Evolutionary conservation across 2,888 invertebrate genomes (phyloP), one percentile per base, ranked within the genome.

Genomic region (Apamea monoglypha): DNA sequence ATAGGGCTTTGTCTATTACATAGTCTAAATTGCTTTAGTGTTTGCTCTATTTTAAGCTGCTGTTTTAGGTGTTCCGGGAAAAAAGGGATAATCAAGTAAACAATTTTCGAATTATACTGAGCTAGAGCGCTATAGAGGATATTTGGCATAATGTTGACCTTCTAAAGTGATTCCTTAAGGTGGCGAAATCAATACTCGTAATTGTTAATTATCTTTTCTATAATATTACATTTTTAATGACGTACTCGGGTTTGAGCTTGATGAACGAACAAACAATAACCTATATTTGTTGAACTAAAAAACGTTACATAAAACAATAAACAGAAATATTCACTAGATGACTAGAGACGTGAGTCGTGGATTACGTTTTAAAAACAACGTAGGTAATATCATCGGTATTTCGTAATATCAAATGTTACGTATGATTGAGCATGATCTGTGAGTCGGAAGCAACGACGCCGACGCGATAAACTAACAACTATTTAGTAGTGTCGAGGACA

Each of bases 341-440:
- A 59, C 2, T 16, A 50, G 21, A n/a, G n/a, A n/a, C n/a, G n/a
- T n/a, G n/a, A n/a, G n/a, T n/a, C n/a, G n/a, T n/a, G n/a, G n/a
- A n/a, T n/a, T n/a, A n/a, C n/a, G n/a, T n/a, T n/a, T n/a, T n/a
- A n/a, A n/a, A n/a, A n/a, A n/a, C n/a, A n/a, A n/a, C n/a, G n/a
- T n/a, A n/a, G 7, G 2, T 16, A 32, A 61, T 67, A 50, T 67
- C 10, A n/a, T n/a, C n/a, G n/a, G n/a, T n/a, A n/a, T n/a, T n/a
- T n/a, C n/a, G n/a, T n/a, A n/a, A n/a, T 16, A 16, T 59, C 3
- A 66, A 66, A 81, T 66, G 8, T 61, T n/a, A n/a, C n/a, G n/a
- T 72, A 64, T 73, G 36, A 29, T 32, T 66, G 18, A n/a, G 0
- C 6, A 25, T 74, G n/a, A 53, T 29, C 44, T 53, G 21, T 50